Evolutionary conservation across 1,140 invertebrate genomes (phyloP), one percentile per base, ranked within the genome.

Genomic region (Rhagoletis zephyria): DNA sequence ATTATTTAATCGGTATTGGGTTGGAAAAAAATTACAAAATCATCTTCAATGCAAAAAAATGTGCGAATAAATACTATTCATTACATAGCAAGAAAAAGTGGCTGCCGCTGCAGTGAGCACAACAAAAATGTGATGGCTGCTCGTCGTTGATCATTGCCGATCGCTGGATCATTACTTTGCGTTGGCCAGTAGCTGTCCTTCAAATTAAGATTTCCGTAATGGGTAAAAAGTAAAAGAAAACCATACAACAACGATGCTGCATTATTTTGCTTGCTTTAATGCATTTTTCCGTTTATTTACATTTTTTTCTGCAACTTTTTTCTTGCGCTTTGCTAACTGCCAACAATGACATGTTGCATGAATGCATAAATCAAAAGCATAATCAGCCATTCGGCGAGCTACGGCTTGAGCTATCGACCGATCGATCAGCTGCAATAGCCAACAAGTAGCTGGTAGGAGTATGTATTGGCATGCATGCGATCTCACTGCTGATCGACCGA

Each of bases 361-460:
- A 45, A 81, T 81, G 74, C 74, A 81, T 81, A 81, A 81, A 81
- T 81, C 74, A 81, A 81, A 81, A 81, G n/a, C 74, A 51, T 9
- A 81, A 81, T 56, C 45, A 81, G 48, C 74, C 74, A 70, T 81
- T 81, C 74, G 30, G 30, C n/a, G 48, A 10, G 74, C 7, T 70
- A 81, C n/a, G n/a, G 10, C 40, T 81, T 81, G 19, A 45, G 51
- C 48, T 56, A 30, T 81, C 74, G 74, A 12, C 16, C 74, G 74
- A 12, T 6, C 74, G 74, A 56, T 19, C 74, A 48, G 74, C n/a
- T 10, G 40, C 30, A 30, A 30, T 81, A 48, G 74, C 4, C 70
- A 42, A 7, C 19, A 81, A 81, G 74, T 81, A 16, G 48, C 42
- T n/a, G 16, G 30, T 30, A 30, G 30, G 30, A 30, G 30, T 30